Evolutionary conservation across 2,113 vertebrate species (phyloP), one percentile per base, ranked within the genome.

Genomic region (Antigone vipio): DNA sequence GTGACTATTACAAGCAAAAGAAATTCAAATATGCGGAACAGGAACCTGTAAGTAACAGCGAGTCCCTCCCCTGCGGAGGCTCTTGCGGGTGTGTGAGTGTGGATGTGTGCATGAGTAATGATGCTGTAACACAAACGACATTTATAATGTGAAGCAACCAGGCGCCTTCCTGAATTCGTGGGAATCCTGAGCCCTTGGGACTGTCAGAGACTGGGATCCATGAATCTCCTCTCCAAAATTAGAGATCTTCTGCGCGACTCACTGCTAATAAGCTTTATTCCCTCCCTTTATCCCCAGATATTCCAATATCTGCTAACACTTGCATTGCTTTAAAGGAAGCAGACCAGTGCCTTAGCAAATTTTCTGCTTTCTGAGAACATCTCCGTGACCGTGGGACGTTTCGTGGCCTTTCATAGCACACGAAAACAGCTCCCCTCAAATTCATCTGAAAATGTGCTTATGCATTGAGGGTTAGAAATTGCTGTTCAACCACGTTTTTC

Each of bases 1-100:
- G 99, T 71, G 97, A 99, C 90, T 99, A 99, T 95, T 99, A 99
- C 97, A 99, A 99, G 95, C 99, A 99, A 94, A 99, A 99, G 98
- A 99, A 99, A 95, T 99, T 99, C 97, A 99, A 99, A 97, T 97
- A 98, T 2, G 98, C 98, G 0, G 97, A 98, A 40, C 80, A 45
- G 10, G 94, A 97, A 11, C 83, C 87, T 85, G 98, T 98, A 68
- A 98, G 98, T 95, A 74, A 32, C 12, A 73, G 55, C 0, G 1
- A 21, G 15, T 45, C 45, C 69, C 50, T 53, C 38, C 49, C 20
- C 29, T 34, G 42, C 1, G 0, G 67, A 44, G 77, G 69, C 23
- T 86, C 14, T 42, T 9, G 64, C 0, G 4, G 47, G 60, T 30
- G 45, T 5, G 38, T 19, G 52, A 19, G 55, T 5, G n/a, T 19